Percentiles rank a stretch among this genome's conserved stretches.
These are phyloP conservation scores for Seira musarum DNA, from an alignment of 2,888 invertebrate species.

Conservation along the genomic window DNA sequence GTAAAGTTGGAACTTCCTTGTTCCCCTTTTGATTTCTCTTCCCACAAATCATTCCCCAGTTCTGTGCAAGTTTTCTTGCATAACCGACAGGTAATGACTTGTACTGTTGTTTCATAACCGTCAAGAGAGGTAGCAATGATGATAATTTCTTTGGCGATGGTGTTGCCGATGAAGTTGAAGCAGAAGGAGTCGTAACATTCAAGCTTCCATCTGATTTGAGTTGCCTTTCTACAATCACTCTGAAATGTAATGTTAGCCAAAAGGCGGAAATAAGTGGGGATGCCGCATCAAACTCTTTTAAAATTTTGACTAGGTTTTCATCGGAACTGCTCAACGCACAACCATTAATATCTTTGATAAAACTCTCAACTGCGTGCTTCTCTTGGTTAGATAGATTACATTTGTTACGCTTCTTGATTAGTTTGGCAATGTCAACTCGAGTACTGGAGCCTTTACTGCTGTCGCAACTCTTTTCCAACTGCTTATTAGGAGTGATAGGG, in stretches of 20 bases:
- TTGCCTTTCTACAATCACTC: constrained; percentile 43
- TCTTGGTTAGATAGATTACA: constrained; percentile 33
- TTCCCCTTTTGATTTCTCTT: constrained; percentile 46
- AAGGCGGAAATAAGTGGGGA: constrained; percentile 48
- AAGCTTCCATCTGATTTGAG: constrained; percentile 25
- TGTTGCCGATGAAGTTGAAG: constrained; percentile 3
- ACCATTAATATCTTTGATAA: constrained; percentile 45
- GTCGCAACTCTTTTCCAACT: background rate
- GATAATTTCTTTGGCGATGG: constrained; percentile 21
- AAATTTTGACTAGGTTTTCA: constrained; percentile 19
- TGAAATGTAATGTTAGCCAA: constrained; percentile 39
- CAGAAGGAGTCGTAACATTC: background rate
- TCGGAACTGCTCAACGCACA: constrained; percentile 51
- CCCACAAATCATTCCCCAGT: constrained; percentile 61
- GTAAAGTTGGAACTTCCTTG: constrained; percentile 57
- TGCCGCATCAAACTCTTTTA: constrained; percentile 31
- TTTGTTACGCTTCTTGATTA: constrained; percentile 49
- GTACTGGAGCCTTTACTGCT: background rate
- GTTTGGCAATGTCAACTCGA: constrained; percentile 43
- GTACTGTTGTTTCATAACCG: constrained; percentile 57
- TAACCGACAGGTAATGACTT: constrained; percentile 56
- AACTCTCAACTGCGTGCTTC: constrained; percentile 34
- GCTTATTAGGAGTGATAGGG: constrained; percentile 42
- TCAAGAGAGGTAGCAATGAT: constrained; percentile 46
- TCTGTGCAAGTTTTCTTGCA: constrained; percentile 57